Evolutionary conservation across 2,888 invertebrate species (phyloP).

Genomic region (Phyto melanocephala): DNA sequence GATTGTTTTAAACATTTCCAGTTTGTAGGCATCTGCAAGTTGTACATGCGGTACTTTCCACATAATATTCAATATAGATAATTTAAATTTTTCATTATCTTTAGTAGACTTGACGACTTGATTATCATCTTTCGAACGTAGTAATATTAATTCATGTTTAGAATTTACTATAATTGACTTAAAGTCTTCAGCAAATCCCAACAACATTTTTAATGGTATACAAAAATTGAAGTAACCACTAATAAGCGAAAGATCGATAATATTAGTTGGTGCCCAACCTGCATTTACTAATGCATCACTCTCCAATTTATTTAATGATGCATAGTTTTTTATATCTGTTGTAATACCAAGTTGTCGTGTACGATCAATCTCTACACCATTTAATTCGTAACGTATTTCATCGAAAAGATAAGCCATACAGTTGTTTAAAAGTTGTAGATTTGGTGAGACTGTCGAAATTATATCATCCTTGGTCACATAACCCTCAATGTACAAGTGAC

Average conservation of each 20-base stretch:
- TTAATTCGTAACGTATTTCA: slow-evolving; percentile 73
- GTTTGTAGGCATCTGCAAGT: slow-evolving; percentile 47
- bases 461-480: slow-evolving; percentile 49
- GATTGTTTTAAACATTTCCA: slow-evolving; percentile 48
- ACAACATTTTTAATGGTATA: slow-evolving; percentile 71
- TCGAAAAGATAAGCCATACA: slow-evolving; percentile 71
- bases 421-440: slow-evolving; percentile 67
- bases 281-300: slow-evolving; percentile 60
- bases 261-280: slow-evolving; percentile 46
- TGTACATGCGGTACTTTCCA: slow-evolving; percentile 60
- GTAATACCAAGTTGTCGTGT: no score
- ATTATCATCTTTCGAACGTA: slow-evolving; percentile 30
- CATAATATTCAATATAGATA: background rate
- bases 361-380: no score
- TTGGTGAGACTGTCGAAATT: slow-evolving; percentile 17
- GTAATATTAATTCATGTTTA: slow-evolving; percentile 73
- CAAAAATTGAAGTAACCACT: slow-evolving; percentile 66
- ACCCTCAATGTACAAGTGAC: slow-evolving; percentile 69
- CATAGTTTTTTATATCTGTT: no score
- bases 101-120: slow-evolving; percentile 16
- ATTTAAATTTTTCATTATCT: background rate
- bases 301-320: slow-evolving; percentile 68
- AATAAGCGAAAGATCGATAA: slow-evolving; percentile 64
- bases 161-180: slow-evolving; percentile 74
- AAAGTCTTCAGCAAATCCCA: no score